Conservation (phyloP, 2,888 invertebrate species). For the Thecophora atra region DNA sequence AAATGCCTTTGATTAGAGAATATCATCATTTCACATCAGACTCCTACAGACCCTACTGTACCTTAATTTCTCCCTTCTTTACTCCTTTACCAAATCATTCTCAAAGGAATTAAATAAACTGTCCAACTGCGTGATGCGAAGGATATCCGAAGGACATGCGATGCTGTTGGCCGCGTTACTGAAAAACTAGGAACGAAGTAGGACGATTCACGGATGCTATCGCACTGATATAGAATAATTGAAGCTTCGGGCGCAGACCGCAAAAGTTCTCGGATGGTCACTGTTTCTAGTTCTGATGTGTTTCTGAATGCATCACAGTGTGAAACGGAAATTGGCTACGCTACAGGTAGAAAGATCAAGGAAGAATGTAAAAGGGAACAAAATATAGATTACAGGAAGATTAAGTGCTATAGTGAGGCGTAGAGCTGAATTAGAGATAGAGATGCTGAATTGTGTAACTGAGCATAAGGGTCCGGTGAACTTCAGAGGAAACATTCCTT, state of each 20-base stretch:
- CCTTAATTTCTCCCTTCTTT: not conserved
- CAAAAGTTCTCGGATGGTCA: slow-evolving; percentile 21
- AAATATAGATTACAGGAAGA: too few species aligned
- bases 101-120: slow-evolving; percentile 32
- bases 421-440: not conserved
- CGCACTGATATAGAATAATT: slow-evolving; percentile 27
- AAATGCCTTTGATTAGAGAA: not conserved
- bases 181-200: not conserved
- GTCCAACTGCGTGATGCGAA: slow-evolving; percentile 18
- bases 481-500: too few species aligned
- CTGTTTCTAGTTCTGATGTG: not conserved
- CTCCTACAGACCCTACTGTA: not conserved
- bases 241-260: slow-evolving; percentile 26
- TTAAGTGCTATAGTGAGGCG: not conserved
- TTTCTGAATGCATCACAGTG: not conserved
- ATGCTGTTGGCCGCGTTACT: not conserved
- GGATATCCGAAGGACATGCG: not conserved
- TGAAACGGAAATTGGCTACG: too few species aligned
- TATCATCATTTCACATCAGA: not conserved
- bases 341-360: not conserved
- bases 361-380: not conserved
- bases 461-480: not conserved
- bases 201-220: slow-evolving; percentile 10
- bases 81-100: not conserved
- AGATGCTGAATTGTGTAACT: not conserved